phyloP scores from a whole-genome alignment of 2,888 invertebrate species.

The Ischnura elegans region DNA sequence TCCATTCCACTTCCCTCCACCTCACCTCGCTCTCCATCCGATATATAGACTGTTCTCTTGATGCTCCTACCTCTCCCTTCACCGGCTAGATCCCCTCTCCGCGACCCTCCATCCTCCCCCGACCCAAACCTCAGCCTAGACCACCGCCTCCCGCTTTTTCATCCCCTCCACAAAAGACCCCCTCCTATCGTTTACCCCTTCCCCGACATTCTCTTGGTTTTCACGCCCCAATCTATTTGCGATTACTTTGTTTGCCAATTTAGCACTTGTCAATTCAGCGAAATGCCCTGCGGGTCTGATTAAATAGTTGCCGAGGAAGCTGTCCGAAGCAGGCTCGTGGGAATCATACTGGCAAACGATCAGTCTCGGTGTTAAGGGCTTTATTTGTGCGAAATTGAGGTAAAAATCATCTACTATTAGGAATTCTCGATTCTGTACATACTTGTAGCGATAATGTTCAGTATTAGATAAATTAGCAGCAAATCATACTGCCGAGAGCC shows the following conservation, averaged over 20 bases:
- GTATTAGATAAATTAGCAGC: too few relatives aligned
- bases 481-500: too few relatives aligned
- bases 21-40: background rate
- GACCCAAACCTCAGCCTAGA: too few relatives aligned
- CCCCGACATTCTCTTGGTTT: background rate
- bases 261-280: constrained; percentile 9
- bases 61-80: background rate
- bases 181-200: background rate
- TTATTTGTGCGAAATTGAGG: background rate
- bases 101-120: background rate
- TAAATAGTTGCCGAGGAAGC: constrained; percentile 7
- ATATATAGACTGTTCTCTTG: background rate
- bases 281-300: constrained; percentile 4
- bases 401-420: background rate
- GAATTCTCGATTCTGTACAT: too few relatives aligned
- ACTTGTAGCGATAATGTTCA: too few relatives aligned
- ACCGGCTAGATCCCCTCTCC: background rate
- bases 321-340: background rate
- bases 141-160: background rate
- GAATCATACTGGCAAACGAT: background rate
- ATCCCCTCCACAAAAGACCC: background rate
- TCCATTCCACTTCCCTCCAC: background rate
- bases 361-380: background rate
- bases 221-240: constrained; percentile 34
- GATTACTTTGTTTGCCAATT: constrained; percentile 34